A percentile compares a stretch with the other conserved stretches of the same genome.
Evolutionary conservation across 2,888 invertebrate species (phyloP).

Genomic region (Trachelus stipa): DNA sequence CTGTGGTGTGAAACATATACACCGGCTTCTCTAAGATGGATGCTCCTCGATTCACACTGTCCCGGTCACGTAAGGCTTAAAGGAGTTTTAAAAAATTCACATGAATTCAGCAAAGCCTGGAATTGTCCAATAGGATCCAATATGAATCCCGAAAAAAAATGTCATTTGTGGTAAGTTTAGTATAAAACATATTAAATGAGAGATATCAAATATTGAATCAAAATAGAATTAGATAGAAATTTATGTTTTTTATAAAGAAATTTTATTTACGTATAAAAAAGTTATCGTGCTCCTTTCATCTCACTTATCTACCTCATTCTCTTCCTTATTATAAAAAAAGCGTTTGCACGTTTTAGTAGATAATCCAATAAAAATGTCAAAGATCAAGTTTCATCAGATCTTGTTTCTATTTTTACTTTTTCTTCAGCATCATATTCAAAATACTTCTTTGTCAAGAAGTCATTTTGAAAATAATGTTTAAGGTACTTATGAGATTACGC

Average conservation of each 20-base stretch:
- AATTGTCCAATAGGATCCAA: constrained; percentile 68
- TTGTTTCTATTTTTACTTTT: not conserved
- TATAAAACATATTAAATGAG: not conserved
- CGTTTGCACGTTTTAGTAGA: not conserved
- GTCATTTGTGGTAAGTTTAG: constrained; percentile 65
- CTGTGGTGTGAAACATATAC: constrained; percentile 88
- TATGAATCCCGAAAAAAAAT: constrained; percentile 71
- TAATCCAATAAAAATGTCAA: not conserved
- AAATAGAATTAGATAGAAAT: constrained; percentile 3
- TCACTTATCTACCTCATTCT: not conserved
- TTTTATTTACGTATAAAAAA: constrained; percentile 52
- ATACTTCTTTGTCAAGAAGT: not conserved
- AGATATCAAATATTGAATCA: not conserved
- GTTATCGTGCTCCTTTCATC: not conserved
- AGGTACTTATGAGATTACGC: not conserved
- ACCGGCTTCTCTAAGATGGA: constrained; percentile 72
- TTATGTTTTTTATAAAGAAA: constrained; percentile 45
- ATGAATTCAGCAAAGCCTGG: constrained; percentile 76
- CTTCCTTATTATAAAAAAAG: not conserved
- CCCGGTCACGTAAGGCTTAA: constrained; percentile 78
- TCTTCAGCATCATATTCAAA: not conserved
- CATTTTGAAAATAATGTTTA: not conserved
- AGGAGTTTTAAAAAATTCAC: constrained; percentile 79
- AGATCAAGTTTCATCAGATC: not conserved
- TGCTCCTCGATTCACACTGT: constrained; percentile 80